Conservation (phyloP, 2,113 vertebrate species). For the Emberiza fucata region DNA sequence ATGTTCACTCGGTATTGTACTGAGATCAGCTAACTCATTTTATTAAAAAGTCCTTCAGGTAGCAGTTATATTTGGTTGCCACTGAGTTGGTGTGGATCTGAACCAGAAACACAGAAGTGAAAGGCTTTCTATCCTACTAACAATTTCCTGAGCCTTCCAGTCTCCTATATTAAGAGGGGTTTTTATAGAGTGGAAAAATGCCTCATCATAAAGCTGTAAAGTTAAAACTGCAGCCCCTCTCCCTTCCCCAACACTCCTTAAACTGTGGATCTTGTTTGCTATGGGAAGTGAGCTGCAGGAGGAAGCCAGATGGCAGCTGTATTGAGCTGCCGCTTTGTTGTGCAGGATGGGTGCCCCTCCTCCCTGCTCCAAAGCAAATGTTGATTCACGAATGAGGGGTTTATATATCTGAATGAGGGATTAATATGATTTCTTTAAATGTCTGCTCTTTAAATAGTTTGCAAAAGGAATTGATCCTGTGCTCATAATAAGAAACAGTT, state of each 20-base stretch:
- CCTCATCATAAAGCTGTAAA: conserved; percentile 51
- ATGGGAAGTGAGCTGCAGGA: conserved; percentile 57
- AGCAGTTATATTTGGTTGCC: conserved; percentile 24
- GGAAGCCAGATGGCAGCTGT: conserved; percentile 66
- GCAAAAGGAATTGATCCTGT: not conserved
- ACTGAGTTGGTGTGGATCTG: conserved; percentile 20
- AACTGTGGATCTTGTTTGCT: conserved; percentile 64
- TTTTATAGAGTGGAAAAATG: conserved; percentile 61
- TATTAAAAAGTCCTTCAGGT: conserved; percentile 11
- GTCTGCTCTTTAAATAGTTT: conserved; percentile 1
- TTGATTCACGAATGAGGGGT: conserved; percentile 35
- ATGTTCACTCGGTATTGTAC: not conserved
- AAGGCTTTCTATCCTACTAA: conserved; percentile 37
- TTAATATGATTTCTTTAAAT: not conserved
- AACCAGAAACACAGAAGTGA: conserved; percentile 51
- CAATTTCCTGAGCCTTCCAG: conserved; percentile 58
- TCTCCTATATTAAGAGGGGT: conserved; percentile 31
- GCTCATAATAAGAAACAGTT: conserved; percentile 8
- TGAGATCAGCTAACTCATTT: conserved; percentile 16
- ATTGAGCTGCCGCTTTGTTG: conserved; percentile 65
- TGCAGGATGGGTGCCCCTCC: conserved; percentile 57
- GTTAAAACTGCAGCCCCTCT: conserved; percentile 48
- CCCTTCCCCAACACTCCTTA: conserved; percentile 48
- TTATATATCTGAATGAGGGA: conserved; percentile 16
- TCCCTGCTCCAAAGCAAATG: conserved; percentile 51